Evolutionary conservation across 2,113 vertebrate species (phyloP).

Genomic region (Esox niger): DNA sequence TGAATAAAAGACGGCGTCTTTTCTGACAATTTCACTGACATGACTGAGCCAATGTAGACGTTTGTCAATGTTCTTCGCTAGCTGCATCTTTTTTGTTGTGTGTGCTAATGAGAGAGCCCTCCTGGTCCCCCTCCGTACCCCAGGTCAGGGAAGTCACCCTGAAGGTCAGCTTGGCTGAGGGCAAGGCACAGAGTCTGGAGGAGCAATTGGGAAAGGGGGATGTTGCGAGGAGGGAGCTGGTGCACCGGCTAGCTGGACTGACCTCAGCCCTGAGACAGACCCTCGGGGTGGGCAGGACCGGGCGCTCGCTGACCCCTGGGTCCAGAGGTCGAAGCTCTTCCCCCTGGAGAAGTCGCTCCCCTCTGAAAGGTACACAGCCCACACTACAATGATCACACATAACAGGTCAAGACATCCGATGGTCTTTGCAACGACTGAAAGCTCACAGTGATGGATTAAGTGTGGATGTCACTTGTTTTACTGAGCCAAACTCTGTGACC

Average conservation of each 20-base stretch:
- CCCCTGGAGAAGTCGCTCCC: slow-evolving; percentile 50
- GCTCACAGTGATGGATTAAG: too few species aligned
- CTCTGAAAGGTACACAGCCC: slow-evolving; percentile 63
- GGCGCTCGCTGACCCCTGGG: slow-evolving; percentile 27
- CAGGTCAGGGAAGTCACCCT: slow-evolving; percentile 50
- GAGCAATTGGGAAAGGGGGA: slow-evolving; percentile 64
- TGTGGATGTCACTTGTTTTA: too few species aligned
- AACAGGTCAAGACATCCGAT: too few species aligned
- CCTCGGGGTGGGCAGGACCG: slow-evolving; percentile 53
- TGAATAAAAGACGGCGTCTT: too few species aligned
- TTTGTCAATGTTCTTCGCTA: too few species aligned
- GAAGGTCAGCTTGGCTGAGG: slow-evolving; percentile 54
- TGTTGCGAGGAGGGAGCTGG: slow-evolving; percentile 45
- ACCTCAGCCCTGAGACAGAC: slow-evolving; percentile 64
- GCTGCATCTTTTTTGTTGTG: too few species aligned
- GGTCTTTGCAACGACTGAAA: too few species aligned
- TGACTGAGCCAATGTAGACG: too few species aligned
- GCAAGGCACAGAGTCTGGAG: slow-evolving; percentile 56
- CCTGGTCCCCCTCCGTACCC: too few species aligned
- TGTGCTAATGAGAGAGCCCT: too few species aligned
- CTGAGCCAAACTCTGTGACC: too few species aligned
- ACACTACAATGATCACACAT: neutral
- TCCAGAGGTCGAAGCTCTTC: slow-evolving; percentile 46
- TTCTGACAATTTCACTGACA: too few species aligned
- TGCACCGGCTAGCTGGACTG: slow-evolving; percentile 65